Evolutionary conservation across 2,797 vertebrate genomes (phyloP), one percentile per base, ranked within the genome.

Genomic region (Numenius phaeopus): DNA sequence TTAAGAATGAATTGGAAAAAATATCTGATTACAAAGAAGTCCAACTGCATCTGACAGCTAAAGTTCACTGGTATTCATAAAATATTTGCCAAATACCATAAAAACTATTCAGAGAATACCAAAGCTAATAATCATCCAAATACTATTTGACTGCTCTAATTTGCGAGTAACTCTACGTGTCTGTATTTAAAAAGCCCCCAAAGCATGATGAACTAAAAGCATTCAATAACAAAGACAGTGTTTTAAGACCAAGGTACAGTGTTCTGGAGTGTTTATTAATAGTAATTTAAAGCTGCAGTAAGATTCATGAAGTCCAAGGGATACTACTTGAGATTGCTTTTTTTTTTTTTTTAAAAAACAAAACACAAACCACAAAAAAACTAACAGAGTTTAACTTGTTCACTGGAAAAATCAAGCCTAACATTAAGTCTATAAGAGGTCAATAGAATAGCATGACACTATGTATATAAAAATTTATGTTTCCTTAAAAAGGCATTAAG

Each of bases 101-200:
- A 81, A 72, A 94, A 89, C 66, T 80, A 50, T 26, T 89, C 42
- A 61, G 75, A 90, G 40, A 93, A 97, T 92, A 92, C 50, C 83
- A 67, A 61, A 80, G 75, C 59, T 85, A 83, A 96, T 95, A 89
- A 92, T 95, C 94, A 97, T 27, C 30, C 67, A 92, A 90, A 84
- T 62, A 76, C 30, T 79, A 87, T 70, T 69, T 69, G 70, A 72
- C 80, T 88, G 67, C 52, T 83, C 59, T 90, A 85, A 93, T 92
- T 97, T 44, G 62, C 23, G 14, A 88, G 27, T 54, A 92, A 83
- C 17, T 87, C 70, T 67, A 34, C 19, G 32, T 18, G 29, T 32
- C 82, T 62, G 19, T 55, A 82, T 77, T 94, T 79, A 79, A 89
- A 72, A 84, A 95, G 57, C 20, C 76, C 26, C n/a, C 50, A 88